These are phyloP conservation scores for Harpagifer antarcticus DNA, from an alignment of 2,797 vertebrate species.

Conservation along the genomic window DNA sequence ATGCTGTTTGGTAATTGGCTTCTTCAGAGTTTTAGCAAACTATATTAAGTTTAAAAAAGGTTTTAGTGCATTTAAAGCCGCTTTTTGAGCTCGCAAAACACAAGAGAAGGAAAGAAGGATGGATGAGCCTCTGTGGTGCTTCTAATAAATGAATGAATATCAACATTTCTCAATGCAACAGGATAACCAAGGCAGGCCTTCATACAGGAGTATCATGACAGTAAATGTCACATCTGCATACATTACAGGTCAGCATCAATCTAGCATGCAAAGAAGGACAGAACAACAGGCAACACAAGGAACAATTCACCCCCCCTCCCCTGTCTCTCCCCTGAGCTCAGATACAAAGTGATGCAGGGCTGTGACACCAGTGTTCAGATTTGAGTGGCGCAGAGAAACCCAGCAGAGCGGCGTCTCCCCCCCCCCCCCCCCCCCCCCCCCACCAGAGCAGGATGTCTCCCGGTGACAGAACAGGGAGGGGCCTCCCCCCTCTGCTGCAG, in stretches of 20 bases:
- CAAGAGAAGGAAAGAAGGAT: conserved; percentile 8
- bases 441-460: conserved; percentile 51
- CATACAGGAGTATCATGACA: conserved; percentile 38
- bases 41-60: conserved; percentile 28
- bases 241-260: conserved; percentile 52
- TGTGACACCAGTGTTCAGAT: conserved; percentile 51
- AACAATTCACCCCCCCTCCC: conserved; percentile 19
- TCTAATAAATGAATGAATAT: conserved; percentile 53
- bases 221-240: conserved; percentile 52
- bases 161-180: conserved; percentile 26
- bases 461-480: conserved; percentile 46
- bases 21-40: conserved; percentile 25
- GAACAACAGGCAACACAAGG: conserved; percentile 61
- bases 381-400: conserved; percentile 64
- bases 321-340: conserved; percentile 27
- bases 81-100: conserved; percentile 18
- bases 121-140: conserved; percentile 17
- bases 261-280: conserved; percentile 67
- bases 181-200: conserved; percentile 37
- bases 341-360: conserved; percentile 47
- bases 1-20: conserved; percentile 32
- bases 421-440: conserved; percentile 54
- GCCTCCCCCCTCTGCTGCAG: conserved; percentile 39
- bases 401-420: conserved; percentile 48
- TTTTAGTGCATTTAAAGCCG: conserved; percentile 52